Evolutionary conservation across 92 coral and sea anemone genomes (phyloP), one percentile per base, ranked within the genome.

Genomic region (Scolanthus callimorphus): DNA sequence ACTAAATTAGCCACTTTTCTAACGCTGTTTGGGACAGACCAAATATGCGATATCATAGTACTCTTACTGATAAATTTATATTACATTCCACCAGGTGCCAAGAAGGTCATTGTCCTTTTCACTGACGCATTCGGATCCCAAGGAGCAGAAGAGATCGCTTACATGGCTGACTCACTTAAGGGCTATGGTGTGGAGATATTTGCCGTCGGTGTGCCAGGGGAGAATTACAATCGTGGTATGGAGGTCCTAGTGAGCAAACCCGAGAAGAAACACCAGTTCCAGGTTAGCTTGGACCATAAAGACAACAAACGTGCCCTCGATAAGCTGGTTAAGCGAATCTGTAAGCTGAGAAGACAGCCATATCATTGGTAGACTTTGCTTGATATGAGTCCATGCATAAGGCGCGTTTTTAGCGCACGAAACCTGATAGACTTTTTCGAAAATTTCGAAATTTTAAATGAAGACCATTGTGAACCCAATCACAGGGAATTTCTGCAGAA

Each of bases 111-210:
- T 17, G 72, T 77, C 2, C 31, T 77, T 31, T 2, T 77, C 17
- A 77, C 77, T 25, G 84, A 77, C 55, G 77, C 70, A 0, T 77
- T 38, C 29, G 65, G 75, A 27, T 25, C 45, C 12, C 45, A 45
- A 4, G 84, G 84, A 17, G 9, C 60, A 20, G 84, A 77, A 13
- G 69, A 37, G 56, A 62, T 61, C 1, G 55, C 38, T 9, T 37
- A 31, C n/a, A 34, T 25, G 24, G 65, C 69, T 3, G 47, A 48
- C 4, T 11, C 11, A 12, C 20, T 77, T 37, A 62, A 55, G 15
- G 39, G 54, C 17, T 20, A 56, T 6, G 71, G 84, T 15, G 60
- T 77, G 21, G 63, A 60, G 67, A 52, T 58, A 45, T 77, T 69
- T 45, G 77, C 71, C 3, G 70, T 62, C n/a, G 71, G 70, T n/a